These are phyloP conservation scores for Hyperopisus bebe DNA, from an alignment of 2,113 vertebrate species.

Conservation along the genomic window DNA sequence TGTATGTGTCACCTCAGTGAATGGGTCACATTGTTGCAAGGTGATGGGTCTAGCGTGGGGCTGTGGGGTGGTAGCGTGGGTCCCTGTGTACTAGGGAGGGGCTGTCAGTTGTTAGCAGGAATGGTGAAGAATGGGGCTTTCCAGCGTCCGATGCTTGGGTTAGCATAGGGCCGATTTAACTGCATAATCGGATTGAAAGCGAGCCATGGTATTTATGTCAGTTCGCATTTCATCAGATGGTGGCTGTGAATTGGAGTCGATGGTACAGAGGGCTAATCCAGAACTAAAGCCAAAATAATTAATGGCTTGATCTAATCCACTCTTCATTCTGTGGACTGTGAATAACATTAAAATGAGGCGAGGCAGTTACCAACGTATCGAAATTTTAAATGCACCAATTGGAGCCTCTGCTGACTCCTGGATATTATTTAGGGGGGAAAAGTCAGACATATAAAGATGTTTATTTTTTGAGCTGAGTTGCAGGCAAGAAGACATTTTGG, in stretches of 20 bases:
- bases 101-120: slow-evolving; percentile 63
- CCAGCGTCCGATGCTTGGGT: slow-evolving; percentile 69
- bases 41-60: slow-evolving; percentile 72
- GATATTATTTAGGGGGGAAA: not conserved
- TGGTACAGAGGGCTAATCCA: slow-evolving; percentile 76
- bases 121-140: slow-evolving; percentile 65
- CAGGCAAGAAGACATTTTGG: not conserved
- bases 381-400: slow-evolving; percentile 37
- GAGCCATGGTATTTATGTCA: slow-evolving; percentile 82
- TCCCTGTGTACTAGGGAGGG: slow-evolving; percentile 61
- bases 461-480: not conserved
- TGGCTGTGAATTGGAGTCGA: slow-evolving; percentile 59
- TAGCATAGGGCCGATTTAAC: slow-evolving; percentile 68
- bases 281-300: slow-evolving; percentile 89
- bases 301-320: slow-evolving; percentile 81
- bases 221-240: slow-evolving; percentile 80
- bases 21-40: slow-evolving; percentile 63
- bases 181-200: slow-evolving; percentile 80
- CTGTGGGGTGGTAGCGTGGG: slow-evolving; percentile 63
- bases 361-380: slow-evolving; percentile 26
- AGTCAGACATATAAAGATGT: not conserved
- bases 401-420: not conserved
- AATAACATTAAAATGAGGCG: slow-evolving; percentile 51
- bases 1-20: slow-evolving; percentile 74
- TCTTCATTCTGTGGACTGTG: slow-evolving; percentile 66